phyloP scores from a whole-genome alignment of 2,113 vertebrate genomes.

The Sapajus apella region DNA sequence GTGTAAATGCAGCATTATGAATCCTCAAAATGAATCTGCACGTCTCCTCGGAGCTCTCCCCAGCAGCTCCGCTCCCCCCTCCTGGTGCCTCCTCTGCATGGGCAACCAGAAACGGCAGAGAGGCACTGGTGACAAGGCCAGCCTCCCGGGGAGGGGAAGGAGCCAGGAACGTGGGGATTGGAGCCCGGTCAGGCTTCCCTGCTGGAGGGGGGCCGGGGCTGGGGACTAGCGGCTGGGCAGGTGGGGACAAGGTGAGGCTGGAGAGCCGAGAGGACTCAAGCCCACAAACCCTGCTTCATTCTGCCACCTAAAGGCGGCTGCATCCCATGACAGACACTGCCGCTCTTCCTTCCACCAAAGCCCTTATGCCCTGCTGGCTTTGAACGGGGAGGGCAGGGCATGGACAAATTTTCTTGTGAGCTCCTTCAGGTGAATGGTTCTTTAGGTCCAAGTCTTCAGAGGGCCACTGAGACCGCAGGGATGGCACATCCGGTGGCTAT shows the following conservation, averaged over 20 bases:
- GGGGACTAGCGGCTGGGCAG: background rate
- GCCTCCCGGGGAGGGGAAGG: background rate
- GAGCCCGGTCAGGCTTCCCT: background rate
- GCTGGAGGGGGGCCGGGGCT: background rate
- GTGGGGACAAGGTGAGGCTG: background rate
- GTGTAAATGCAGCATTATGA: slow-evolving; percentile 86
- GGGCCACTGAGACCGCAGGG: background rate
- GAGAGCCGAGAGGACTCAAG: accelerated
- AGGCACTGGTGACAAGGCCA: background rate
- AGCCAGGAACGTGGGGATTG: accelerated
- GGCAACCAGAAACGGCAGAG: background rate
- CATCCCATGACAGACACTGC: background rate
- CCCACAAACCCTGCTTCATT: slow-evolving; percentile 42
- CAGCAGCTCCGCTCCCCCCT: background rate
- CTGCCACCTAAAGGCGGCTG: slow-evolving; percentile 70
- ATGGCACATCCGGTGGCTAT: accelerated
- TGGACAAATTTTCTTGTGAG: accelerated
- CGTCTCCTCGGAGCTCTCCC: slow-evolving; percentile 72
- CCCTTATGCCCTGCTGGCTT: background rate
- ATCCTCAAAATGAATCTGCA: slow-evolving; percentile 86
- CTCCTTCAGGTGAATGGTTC: background rate
- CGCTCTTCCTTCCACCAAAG: accelerated
- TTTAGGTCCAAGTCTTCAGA: background rate
- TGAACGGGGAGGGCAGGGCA: background rate
- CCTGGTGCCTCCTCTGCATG: background rate